phyloP scores from a whole-genome alignment of 2,797 vertebrate species.

The Anguilla megastoma region DNA sequence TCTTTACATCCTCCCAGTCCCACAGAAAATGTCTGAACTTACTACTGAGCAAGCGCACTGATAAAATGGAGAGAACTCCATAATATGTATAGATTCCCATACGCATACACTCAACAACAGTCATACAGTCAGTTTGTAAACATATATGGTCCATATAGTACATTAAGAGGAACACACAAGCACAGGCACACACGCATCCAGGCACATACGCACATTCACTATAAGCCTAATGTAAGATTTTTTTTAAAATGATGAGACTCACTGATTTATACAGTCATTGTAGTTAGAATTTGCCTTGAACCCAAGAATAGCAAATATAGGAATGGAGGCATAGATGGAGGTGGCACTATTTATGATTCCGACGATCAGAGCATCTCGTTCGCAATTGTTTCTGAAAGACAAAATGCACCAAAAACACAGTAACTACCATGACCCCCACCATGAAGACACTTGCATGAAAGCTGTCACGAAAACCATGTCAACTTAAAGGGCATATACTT shows the following conservation, averaged over 20 bases:
- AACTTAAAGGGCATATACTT: not conserved
- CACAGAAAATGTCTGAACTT: no score
- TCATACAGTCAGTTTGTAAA: no score
- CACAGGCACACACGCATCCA: not conserved
- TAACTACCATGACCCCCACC: not conserved
- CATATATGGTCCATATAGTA: no score
- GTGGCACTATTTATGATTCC: constrained; percentile 79
- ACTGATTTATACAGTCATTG: constrained; percentile 74
- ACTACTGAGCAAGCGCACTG: no score
- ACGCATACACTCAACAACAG: no score
- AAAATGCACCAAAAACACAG: not conserved
- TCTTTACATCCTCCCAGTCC: no score
- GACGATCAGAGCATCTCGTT: constrained; percentile 76
- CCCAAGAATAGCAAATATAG: constrained; percentile 82
- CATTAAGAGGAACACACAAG: not conserved
- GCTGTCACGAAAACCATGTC: not conserved
- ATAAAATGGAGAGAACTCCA: no score
- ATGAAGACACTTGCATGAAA: not conserved
- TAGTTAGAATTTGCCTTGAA: constrained; percentile 81
- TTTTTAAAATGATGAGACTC: constrained; percentile 40
- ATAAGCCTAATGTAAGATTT: not conserved
- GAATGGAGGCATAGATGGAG: constrained; percentile 79
- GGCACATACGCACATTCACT: not conserved
- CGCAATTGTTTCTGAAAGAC: constrained; percentile 78
- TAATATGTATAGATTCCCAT: no score